Evolutionary conservation across 2,113 vertebrate species (phyloP).

Genomic region (Protomyctophum bolini): DNA sequence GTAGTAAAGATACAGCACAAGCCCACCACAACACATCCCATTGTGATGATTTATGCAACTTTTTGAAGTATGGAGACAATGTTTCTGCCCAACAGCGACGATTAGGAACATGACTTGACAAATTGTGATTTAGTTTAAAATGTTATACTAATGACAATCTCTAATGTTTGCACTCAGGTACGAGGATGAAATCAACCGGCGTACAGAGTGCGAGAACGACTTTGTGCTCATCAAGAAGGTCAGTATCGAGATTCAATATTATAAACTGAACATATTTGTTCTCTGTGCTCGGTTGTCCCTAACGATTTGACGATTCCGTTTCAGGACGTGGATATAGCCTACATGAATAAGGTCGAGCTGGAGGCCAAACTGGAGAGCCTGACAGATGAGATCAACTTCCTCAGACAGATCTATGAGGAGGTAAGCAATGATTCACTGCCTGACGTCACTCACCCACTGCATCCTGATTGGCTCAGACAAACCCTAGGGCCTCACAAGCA

Average conservation of each 20-base stretch:
- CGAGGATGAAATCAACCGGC: conserved; percentile 85
- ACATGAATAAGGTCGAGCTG: conserved; percentile 93
- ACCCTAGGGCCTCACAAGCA: too few species aligned
- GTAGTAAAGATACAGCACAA: too few species aligned
- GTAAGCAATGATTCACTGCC: conserved; percentile 64
- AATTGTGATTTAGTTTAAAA: too few species aligned
- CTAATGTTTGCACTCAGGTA: conserved; percentile 66
- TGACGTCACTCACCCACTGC: too few species aligned
- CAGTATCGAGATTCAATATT: conserved; percentile 3
- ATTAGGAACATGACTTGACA: too few species aligned
- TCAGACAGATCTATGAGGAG: conserved; percentile 89
- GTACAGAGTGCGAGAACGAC: conserved; percentile 84
- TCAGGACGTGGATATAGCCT: conserved; percentile 92
- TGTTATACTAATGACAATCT: too few species aligned
- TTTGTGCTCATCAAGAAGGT: conserved; percentile 87
- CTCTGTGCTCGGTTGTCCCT: background rate
- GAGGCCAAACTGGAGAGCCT: conserved; percentile 93
- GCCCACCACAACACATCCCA: too few species aligned
- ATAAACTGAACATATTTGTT: background rate
- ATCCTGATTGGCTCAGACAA: too few species aligned
- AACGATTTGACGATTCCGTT: conserved; percentile 13
- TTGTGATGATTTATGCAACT: too few species aligned
- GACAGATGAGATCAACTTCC: conserved; percentile 91
- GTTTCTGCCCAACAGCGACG: too few species aligned
- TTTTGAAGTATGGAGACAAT: too few species aligned